These are phyloP conservation scores for Apodemus agrarius DNA, from an alignment of 2,797 vertebrate genomes.

Conservation along the genomic window DNA sequence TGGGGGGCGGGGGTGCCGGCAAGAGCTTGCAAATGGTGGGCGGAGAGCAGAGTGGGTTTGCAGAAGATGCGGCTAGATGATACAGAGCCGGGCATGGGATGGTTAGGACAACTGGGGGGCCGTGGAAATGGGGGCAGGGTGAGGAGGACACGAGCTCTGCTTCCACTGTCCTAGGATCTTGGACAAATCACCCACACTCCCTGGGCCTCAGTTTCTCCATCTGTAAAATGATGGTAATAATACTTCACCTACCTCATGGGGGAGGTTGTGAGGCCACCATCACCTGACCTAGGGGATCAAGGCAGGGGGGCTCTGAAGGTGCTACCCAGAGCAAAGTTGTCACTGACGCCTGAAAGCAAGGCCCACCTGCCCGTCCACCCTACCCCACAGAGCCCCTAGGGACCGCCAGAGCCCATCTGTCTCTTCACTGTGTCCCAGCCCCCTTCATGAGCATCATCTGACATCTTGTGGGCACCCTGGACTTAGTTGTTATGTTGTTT, in stretches of 20 bases:
- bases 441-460: slow-evolving; percentile 71
- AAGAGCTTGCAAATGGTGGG: background rate
- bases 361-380: slow-evolving; percentile 43
- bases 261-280: slow-evolving; percentile 78
- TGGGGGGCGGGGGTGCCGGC: background rate
- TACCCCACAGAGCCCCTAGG: slow-evolving; percentile 44
- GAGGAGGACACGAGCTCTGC: slow-evolving; percentile 39
- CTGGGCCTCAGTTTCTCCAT: slow-evolving; percentile 77
- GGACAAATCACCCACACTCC: slow-evolving; percentile 64
- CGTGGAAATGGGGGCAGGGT: background rate
- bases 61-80: background rate
- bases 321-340: slow-evolving; percentile 76
- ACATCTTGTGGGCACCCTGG: slow-evolving; percentile 83
- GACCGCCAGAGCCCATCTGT: slow-evolving; percentile 32
- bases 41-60: background rate
- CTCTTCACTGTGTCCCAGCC: slow-evolving; percentile 65
- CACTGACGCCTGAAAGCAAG: slow-evolving; percentile 48
- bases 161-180: slow-evolving; percentile 51
- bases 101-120: background rate
- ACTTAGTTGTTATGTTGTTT: slow-evolving; percentile 82
- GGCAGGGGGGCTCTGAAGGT: slow-evolving; percentile 74
- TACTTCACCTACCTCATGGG: slow-evolving; percentile 81
- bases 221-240: slow-evolving; percentile 80
- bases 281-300: slow-evolving; percentile 67
- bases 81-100: background rate